Percentiles rank a stretch among this genome's conserved stretches.
These are phyloP conservation scores for Corythornis madagascariensis DNA, from an alignment of 2,113 vertebrate species.

Conservation along the genomic window DNA sequence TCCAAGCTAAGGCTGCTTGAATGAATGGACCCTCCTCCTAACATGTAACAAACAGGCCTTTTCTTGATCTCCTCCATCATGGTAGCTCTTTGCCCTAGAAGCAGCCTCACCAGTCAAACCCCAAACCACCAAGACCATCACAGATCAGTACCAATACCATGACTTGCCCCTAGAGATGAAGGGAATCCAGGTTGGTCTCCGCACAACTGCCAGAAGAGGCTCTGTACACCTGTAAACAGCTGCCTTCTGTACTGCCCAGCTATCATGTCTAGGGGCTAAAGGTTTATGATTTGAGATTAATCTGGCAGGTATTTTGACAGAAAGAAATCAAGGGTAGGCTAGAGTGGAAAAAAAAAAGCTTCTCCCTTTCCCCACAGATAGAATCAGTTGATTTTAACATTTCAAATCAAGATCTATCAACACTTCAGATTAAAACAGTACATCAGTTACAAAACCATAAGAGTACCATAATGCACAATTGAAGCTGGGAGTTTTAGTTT, in stretches of 20 bases:
- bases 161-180: neutral
- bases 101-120: neutral
- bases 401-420: neutral
- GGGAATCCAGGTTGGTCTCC: neutral
- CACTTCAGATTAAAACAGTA: neutral
- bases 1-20: neutral
- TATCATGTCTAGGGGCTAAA: rapidly evolving
- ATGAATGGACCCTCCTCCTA: neutral
- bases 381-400: neutral
- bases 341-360: neutral
- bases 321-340: neutral
- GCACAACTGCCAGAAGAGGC: neutral
- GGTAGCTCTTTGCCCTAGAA: neutral
- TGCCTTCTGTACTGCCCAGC: neutral
- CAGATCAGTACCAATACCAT: neutral
- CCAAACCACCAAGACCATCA: neutral
- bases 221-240: constrained; percentile 19
- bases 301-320: neutral
- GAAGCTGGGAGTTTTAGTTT: neutral
- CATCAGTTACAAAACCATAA: neutral
- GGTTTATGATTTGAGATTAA: neutral
- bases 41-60: neutral
- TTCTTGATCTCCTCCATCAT: neutral
- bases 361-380: neutral
- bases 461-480: neutral